Conservation (phyloP, 1,140 invertebrate species). For the Leguminivora glycinivorella region DNA sequence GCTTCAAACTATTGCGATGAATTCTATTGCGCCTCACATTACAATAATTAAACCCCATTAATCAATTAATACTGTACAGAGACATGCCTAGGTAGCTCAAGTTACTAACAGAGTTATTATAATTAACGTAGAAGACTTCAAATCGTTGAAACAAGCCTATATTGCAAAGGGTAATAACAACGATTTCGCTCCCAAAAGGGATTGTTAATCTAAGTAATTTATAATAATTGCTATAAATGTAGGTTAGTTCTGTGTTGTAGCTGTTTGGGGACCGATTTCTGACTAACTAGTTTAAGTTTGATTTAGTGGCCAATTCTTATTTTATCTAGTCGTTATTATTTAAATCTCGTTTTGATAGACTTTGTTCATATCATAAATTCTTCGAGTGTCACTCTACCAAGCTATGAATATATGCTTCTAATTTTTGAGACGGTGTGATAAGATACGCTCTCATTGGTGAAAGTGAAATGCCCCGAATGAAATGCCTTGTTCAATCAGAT, state of each 20-base stretch:
- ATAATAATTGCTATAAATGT: constrained; percentile 72
- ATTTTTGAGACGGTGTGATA: too few species aligned
- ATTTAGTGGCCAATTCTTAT: background rate
- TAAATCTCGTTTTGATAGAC: too few species aligned
- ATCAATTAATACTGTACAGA: background rate
- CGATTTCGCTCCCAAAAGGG: constrained; percentile 61
- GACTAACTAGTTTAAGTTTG: constrained; percentile 50
- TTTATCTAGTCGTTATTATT: too few species aligned
- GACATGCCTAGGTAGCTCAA: background rate
- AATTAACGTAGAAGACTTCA: constrained; percentile 46
- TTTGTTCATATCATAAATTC: too few species aligned
- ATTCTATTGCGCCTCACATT: background rate
- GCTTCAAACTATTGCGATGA: background rate
- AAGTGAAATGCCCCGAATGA: too few species aligned
- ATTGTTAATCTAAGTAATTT: constrained; percentile 72
- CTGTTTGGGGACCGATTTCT: constrained; percentile 62
- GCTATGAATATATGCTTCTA: too few species aligned
- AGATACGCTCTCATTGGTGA: too few species aligned
- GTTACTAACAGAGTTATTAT: constrained; percentile 34
- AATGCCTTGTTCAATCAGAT: too few species aligned
- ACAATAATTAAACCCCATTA: background rate
- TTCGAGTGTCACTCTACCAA: too few species aligned
- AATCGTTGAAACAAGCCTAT: constrained; percentile 51
- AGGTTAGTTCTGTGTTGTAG: constrained; percentile 64
- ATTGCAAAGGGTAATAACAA: constrained; percentile 52